Conservation (phyloP, 2,888 invertebrate genomes). For the Clusia tigrina region DNA sequence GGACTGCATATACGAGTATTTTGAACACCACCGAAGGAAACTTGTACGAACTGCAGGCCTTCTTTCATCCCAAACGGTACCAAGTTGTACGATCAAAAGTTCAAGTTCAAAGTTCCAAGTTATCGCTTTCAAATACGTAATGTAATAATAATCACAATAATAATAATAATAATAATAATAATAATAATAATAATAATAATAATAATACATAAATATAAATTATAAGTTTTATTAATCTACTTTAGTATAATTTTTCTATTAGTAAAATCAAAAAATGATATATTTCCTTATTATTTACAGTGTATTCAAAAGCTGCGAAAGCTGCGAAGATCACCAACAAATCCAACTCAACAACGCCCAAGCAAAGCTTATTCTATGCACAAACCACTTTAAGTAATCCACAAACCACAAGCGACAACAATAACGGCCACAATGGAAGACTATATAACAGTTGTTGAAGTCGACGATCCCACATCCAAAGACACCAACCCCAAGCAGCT, state of each 20-base stretch:
- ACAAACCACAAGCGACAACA: slow-evolving; percentile 20
- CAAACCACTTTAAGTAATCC: slow-evolving; percentile 32
- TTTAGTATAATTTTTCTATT: neutral
- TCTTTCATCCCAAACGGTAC: too few relatives aligned
- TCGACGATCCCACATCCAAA: slow-evolving; percentile 65
- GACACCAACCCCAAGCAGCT: slow-evolving; percentile 57
- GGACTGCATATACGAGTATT: too few relatives aligned
- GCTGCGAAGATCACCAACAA: slow-evolving; percentile 5
- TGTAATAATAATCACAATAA: too few relatives aligned
- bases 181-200: too few relatives aligned
- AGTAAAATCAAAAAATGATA: neutral
- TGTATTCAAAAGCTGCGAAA: slow-evolving; percentile 2
- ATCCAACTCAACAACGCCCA: slow-evolving; percentile 21
- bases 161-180: too few relatives aligned
- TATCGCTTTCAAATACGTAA: too few relatives aligned
- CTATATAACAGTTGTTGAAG: slow-evolving; percentile 72
- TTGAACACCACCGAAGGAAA: too few relatives aligned
- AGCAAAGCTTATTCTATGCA: slow-evolving; percentile 10
- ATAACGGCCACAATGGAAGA: slow-evolving; percentile 47
- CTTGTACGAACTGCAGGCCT: too few relatives aligned
- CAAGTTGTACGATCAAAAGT: too few relatives aligned
- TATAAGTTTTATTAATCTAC: neutral
- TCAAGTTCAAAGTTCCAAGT: too few relatives aligned
- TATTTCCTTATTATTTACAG: slow-evolving; percentile 25
- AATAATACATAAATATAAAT: too few relatives aligned